Evolutionary conservation across 2,797 vertebrate species (phyloP).

Genomic region (Helarctos malayanus): DNA sequence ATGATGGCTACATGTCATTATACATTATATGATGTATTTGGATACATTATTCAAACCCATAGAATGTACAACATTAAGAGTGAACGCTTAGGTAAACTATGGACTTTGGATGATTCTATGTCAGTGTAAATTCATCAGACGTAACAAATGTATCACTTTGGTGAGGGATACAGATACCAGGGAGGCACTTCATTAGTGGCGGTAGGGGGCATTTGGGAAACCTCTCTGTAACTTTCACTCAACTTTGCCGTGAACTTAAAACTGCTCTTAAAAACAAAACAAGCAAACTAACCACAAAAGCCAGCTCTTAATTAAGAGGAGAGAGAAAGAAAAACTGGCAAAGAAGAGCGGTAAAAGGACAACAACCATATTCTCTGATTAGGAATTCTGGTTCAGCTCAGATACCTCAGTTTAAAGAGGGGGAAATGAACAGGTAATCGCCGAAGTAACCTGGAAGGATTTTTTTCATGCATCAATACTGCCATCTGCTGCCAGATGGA

Average conservation of each 20-base stretch:
- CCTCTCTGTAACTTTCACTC: neutral
- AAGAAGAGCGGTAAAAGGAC: neutral
- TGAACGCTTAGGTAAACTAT: neutral
- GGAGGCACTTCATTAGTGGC: neutral
- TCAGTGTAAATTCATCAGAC: neutral
- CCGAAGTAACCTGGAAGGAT: neutral
- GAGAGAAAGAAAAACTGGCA: neutral
- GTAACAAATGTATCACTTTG: neutral
- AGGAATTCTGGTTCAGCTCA: neutral
- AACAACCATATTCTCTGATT: neutral
- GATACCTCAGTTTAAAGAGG: neutral
- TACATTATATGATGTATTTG: neutral
- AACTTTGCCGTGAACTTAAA: neutral
- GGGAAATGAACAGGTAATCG: neutral
- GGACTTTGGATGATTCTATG: neutral
- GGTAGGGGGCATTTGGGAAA: neutral
- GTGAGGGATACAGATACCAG: neutral
- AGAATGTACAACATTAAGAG: neutral
- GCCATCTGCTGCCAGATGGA: conserved; percentile 71
- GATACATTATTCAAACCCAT: neutral
- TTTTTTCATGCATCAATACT: conserved; percentile 68
- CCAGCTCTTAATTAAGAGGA: neutral
- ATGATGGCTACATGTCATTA: neutral
- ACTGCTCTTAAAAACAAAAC: neutral
- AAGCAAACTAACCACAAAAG: neutral